phyloP scores from a whole-genome alignment of 2,888 invertebrate genomes.

The Amblyteles armatorius region DNA sequence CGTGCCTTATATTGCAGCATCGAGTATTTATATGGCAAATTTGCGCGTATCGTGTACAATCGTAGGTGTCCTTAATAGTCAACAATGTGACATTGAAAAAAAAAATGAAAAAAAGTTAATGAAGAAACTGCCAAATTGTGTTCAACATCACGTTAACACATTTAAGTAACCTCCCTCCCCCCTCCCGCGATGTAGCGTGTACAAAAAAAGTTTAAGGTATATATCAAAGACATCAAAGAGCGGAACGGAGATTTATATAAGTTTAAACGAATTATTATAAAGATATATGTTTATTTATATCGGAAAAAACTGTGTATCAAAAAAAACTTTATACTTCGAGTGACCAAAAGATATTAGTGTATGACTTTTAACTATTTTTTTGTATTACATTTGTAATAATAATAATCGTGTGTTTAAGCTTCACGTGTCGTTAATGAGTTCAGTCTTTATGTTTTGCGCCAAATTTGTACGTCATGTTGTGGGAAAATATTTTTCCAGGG shows the following conservation, averaged over 20 bases:
- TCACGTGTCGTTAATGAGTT: constrained; percentile 8
- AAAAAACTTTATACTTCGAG: constrained; percentile 53
- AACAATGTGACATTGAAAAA: constrained; percentile 41
- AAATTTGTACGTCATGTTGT: constrained; percentile 85
- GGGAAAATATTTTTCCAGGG: constrained; percentile 84
- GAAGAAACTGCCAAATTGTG: constrained; percentile 67
- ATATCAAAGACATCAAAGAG: constrained; percentile 59
- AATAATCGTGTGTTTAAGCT: constrained; percentile 62
- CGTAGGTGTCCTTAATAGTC: constrained; percentile 53
- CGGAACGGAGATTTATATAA: constrained; percentile 48
- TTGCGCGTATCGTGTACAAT: constrained; percentile 52
- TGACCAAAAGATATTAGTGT: constrained; percentile 57
- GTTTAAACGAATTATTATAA: constrained; percentile 66
- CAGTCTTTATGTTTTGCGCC: constrained; percentile 66
- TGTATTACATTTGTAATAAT: constrained; percentile 54
- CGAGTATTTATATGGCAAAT: constrained; percentile 55
- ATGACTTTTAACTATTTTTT: constrained; percentile 58
- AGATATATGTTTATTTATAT: constrained; percentile 67
- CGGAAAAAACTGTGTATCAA: constrained; percentile 47
- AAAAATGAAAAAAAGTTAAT: constrained; percentile 24
- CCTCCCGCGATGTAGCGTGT: constrained; percentile 40
- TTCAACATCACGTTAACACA: constrained; percentile 60
- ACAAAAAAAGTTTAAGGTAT: constrained; percentile 50
- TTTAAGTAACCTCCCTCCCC: constrained; percentile 11
- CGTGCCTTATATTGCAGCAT: constrained; percentile 59